phyloP scores from a whole-genome alignment of 2,888 invertebrate species.

The Pilophorus perplexus region DNA sequence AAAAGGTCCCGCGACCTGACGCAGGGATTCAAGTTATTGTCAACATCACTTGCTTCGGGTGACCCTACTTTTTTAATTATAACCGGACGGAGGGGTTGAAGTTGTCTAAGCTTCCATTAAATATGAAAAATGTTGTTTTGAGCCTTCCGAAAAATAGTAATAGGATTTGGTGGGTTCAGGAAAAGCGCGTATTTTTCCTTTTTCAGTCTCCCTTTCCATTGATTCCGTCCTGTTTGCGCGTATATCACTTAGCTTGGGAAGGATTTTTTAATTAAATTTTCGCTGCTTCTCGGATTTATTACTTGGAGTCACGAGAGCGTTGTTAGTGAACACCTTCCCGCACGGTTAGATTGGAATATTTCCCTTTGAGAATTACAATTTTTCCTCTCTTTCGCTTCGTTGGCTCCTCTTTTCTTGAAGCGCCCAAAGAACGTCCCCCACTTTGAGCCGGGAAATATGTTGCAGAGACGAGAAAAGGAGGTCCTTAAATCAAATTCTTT shows the following conservation, averaged over 20 bases:
- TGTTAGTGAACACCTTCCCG: conserved; percentile 3
- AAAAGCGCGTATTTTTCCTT: conserved; percentile 2
- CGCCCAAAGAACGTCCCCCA: too few relatives aligned
- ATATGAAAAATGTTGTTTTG: conserved; percentile 30
- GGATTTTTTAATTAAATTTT: conserved; percentile 16
- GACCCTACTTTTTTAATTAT: conserved; percentile 27
- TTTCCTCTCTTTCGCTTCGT: background rate
- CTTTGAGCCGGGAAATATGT: too few relatives aligned
- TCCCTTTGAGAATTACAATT: background rate
- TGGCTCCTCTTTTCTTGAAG: too few relatives aligned
- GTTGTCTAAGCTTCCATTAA: conserved; percentile 5
- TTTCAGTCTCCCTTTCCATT: background rate
- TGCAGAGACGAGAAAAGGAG: background rate
- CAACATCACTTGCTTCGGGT: conserved; percentile 23
- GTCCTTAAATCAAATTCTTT: conserved; percentile 3
- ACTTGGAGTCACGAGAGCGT: conserved; percentile 6
- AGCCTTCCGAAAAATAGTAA: conserved; percentile 15
- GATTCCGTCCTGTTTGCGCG: conserved; percentile 8
- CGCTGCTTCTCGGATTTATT: conserved; percentile 11
- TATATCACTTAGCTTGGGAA: conserved; percentile 7
- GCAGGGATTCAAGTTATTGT: conserved; percentile 22
- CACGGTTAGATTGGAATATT: conserved; percentile 7
- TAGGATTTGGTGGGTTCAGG: conserved; percentile 16
- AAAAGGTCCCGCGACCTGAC: conserved; percentile 2
- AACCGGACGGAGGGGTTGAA: background rate